Percentiles rank a stretch among this genome's conserved stretches.
Conservation (phyloP, 2,888 invertebrate species). For the Amphipyra berbera region DNA sequence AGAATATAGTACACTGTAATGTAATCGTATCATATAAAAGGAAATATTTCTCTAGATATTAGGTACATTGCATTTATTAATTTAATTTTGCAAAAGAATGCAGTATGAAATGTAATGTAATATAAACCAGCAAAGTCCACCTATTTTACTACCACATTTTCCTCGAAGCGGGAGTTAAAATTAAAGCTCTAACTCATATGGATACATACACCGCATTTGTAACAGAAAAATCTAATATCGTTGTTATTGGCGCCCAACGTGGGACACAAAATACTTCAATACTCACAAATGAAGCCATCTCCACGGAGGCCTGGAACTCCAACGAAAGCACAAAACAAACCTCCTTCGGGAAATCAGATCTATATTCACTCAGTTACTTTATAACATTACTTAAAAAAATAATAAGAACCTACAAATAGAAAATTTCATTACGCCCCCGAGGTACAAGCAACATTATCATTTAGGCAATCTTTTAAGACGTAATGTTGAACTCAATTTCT, state of each 20-base stretch:
- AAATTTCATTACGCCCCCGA: slow-evolving; percentile 25
- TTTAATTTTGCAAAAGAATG: background rate
- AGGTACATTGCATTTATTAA: background rate
- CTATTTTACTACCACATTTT: slow-evolving; percentile 28
- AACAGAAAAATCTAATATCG: slow-evolving; percentile 50
- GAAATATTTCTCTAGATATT: background rate
- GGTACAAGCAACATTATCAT: slow-evolving; percentile 28
- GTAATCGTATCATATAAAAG: background rate
- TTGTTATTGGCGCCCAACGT: slow-evolving; percentile 52
- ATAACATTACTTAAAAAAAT: slow-evolving; percentile 39
- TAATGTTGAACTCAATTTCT: slow-evolving; percentile 17
- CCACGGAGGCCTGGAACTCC: slow-evolving; percentile 27
- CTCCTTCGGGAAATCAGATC: slow-evolving; percentile 56
- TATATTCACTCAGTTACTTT: slow-evolving; percentile 43
- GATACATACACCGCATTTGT: slow-evolving; percentile 31
- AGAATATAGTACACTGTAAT: background rate
- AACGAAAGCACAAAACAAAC: slow-evolving; percentile 45
- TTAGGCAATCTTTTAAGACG: slow-evolving; percentile 26
- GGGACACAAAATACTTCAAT: slow-evolving; percentile 53
- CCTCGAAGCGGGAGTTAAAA: slow-evolving; percentile 30
- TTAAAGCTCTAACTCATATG: slow-evolving; percentile 45
- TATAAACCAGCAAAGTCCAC: slow-evolving; percentile 12
- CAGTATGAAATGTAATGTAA: slow-evolving; percentile 8
- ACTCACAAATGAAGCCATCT: slow-evolving; percentile 45
- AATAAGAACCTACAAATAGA: slow-evolving; percentile 36